phyloP scores from a whole-genome alignment of 2,888 invertebrate genomes.

The Craniophora ligustri region DNA sequence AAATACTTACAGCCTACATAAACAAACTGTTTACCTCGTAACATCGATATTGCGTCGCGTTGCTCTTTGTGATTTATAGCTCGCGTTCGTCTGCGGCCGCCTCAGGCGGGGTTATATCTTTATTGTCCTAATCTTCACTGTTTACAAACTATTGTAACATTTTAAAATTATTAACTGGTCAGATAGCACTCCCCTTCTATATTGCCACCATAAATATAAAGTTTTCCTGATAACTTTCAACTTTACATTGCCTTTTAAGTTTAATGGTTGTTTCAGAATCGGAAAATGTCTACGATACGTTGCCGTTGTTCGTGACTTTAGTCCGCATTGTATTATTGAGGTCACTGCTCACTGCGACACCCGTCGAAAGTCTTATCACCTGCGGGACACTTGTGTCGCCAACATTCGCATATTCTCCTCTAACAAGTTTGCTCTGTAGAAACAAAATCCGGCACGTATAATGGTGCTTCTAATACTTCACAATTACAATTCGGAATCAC shows the following conservation, averaged over 20 bases:
- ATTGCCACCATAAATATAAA: conserved; percentile 44
- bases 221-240: conserved; percentile 45
- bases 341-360: conserved; percentile 16
- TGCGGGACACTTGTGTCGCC: conserved; percentile 20
- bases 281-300: conserved; percentile 28
- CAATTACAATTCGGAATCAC: conserved; percentile 50
- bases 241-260: conserved; percentile 45
- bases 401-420: background rate
- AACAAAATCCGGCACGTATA: conserved; percentile 1
- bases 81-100: conserved; percentile 31
- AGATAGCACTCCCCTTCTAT: conserved; percentile 42
- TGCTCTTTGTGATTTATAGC: conserved; percentile 46
- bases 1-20: conserved; percentile 6
- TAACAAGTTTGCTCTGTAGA: background rate
- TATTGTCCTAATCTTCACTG: conserved; percentile 55
- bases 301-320: conserved; percentile 37
- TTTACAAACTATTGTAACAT: conserved; percentile 56
- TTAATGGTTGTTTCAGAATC: conserved; percentile 37
- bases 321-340: conserved; percentile 25
- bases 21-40: conserved; percentile 14
- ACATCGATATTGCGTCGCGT: conserved; percentile 32
- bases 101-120: conserved; percentile 50
- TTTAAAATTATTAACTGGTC: conserved; percentile 47
- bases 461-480: conserved; percentile 28
- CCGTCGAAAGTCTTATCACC: conserved; percentile 18